Evolutionary conservation across 2,113 vertebrate genomes (phyloP), one percentile per base, ranked within the genome.

Genomic region (Pachyramphus minor): DNA sequence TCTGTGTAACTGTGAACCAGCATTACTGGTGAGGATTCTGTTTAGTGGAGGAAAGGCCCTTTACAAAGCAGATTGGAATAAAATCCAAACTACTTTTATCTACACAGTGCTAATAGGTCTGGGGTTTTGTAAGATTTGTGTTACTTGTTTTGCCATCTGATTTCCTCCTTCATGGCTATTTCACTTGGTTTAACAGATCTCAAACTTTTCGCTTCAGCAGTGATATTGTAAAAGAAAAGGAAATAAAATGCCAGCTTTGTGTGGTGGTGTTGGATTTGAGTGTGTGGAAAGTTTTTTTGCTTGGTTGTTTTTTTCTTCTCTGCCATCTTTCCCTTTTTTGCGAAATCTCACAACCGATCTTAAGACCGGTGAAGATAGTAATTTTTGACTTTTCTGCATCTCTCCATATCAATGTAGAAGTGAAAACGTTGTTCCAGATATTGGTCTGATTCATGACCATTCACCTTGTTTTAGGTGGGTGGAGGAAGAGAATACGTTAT

Each of bases 401-500:
- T 67, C 52, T 44, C 31, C 22, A 4, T 83, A 50, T 77, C 41
- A 42, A 37, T 44, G 49, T 41, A 64, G 62, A 73, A 73, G n/a
- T 44, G 58, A 90, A 85, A 94, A 60, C 2, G 0, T 35, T 45
- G 14, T 84, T 93, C 47, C 27, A 55, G 45, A 66, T 66, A 47
- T 59, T 83, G 27, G 12, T 72, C 45, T 76, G 79, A 77, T 89
- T 86, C 37, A 58, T 81, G 39, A 87, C 37, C 8, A 3, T 83
- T 90, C 56, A 92, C 44, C 55, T 71, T 84, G 76, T 68, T 76
- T 53, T 59, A 78, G 24, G n/a, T 68, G 31, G 63, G 63, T 90
- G 77, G 74, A 84, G 69, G 52, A 89, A 84, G 73, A 73, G 73
- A 89, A 63, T 92, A 39, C 37, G 30, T 82, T 20, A 53, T 85